Evolutionary conservation across 1,140 invertebrate genomes (phyloP), one percentile per base, ranked within the genome.

Genomic region (Dufourea novaeangliae): DNA sequence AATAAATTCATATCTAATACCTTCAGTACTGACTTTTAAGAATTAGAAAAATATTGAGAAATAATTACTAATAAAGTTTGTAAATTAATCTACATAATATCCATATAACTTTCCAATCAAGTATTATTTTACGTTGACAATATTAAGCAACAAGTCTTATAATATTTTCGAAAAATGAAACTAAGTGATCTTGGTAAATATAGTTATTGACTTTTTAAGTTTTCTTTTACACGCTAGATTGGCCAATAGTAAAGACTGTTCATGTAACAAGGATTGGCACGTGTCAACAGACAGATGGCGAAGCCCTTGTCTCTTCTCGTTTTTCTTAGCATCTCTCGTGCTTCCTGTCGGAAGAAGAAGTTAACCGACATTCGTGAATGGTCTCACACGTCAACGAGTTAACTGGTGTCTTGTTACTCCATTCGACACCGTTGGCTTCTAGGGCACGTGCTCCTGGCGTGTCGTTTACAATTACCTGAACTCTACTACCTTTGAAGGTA

Each of bases 251-350:
- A 0, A 12, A 17, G 25, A 34, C n/a, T 20, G 37, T 17, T 0
- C 4, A 0, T 8, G 10, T 7, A 20, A 1, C 1, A 29, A 52
- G 25, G 41, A 0, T 71, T 80, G 83, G 75, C 86, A 86, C 82
- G 84, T 80, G 85, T 79, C 84, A 69, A 54, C 11, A n/a, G 50
- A 78, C 84, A 87, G 71, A 78, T 88, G 85, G 86, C 57, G 86
- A 88, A 88, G 82, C 83, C 86, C 79, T 57, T 61, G 25, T 5
- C 27, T 59, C 10, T 61, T 59, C 62, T 39, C 25, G 46, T 5
- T 29, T 72, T 74, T 14, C 44, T 80, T 56, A 44, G 39, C 77
- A 84, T 82, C 76, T 71, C 78, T 84, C 82, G 57, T 57, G 62
- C 77, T 75, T 79, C 63, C 56, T 41, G 62, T 62, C 63, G 7